phyloP scores from a whole-genome alignment of 2,797 vertebrate genomes.

The Craterocephalus amniculus region DNA sequence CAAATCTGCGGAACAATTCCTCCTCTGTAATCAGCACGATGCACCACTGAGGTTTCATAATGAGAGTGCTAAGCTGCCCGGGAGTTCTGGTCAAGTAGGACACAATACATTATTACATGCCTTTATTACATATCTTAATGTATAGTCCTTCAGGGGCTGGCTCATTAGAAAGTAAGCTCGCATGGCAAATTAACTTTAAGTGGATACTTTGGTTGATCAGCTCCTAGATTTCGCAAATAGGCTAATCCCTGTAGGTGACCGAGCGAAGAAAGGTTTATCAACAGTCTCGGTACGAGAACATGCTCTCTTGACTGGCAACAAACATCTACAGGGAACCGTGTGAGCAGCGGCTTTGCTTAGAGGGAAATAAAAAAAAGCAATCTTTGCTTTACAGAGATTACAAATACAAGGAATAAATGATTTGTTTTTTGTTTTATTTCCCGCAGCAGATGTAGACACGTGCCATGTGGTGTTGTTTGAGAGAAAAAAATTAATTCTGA shows the following conservation, averaged over 20 bases:
- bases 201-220: constrained; percentile 10
- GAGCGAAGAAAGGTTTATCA: constrained; percentile 17
- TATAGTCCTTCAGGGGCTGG: constrained; percentile 15
- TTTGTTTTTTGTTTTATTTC: constrained; percentile 57
- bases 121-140: constrained; percentile 30
- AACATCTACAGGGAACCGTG: constrained; percentile 50
- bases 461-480: constrained; percentile 54
- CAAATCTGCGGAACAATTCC: constrained; percentile 13
- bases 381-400: constrained; percentile 1
- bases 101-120: constrained; percentile 5
- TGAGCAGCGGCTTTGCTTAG: background rate
- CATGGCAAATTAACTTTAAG: constrained; percentile 28
- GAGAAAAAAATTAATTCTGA: constrained; percentile 11
- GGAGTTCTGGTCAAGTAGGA: constrained; percentile 11
- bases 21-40: constrained; percentile 14
- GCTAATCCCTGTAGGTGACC: constrained; percentile 25
- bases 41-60: constrained; percentile 23
- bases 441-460: constrained; percentile 56
- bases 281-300: background rate
- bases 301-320: constrained; percentile 29
- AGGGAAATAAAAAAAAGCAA: constrained; percentile 36
- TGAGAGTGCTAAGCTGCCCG: constrained; percentile 3
- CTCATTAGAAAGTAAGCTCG: constrained; percentile 23
- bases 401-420: constrained; percentile 33
- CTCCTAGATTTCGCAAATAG: background rate